These are phyloP conservation scores for Gobius niger DNA, from an alignment of 2,113 vertebrate species.

Conservation along the genomic window DNA sequence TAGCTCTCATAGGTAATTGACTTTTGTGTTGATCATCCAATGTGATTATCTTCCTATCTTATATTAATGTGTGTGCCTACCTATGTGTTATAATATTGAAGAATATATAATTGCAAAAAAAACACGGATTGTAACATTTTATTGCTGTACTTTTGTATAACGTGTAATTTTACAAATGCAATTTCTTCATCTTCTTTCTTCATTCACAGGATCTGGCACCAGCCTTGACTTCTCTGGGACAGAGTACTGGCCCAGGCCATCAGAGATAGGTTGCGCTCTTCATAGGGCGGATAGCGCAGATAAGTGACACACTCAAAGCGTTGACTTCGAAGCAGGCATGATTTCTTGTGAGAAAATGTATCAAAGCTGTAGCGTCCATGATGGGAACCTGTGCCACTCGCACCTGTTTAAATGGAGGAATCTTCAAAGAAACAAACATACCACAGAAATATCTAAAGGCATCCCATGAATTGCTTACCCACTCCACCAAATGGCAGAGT, in stretches of 20 bases:
- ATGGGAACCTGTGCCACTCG: constrained; percentile 73
- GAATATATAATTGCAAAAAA: neutral
- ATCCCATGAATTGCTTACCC: constrained; percentile 55
- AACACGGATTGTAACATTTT: neutral
- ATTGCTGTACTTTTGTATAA: neutral
- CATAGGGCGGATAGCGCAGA: constrained; percentile 78
- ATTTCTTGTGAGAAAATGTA: constrained; percentile 78
- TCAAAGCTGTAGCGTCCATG: constrained; percentile 77
- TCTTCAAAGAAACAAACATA: neutral
- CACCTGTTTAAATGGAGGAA: constrained; percentile 45
- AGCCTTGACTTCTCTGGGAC: constrained; percentile 74
- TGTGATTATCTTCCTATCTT: too few relatives aligned
- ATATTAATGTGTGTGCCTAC: too few relatives aligned
- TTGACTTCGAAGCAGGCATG: constrained; percentile 72
- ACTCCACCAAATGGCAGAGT: constrained; percentile 76
- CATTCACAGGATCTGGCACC: constrained; percentile 76
- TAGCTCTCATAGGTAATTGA: constrained; percentile 25
- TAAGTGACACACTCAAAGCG: constrained; percentile 76
- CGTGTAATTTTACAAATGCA: neutral
- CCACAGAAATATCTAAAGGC: neutral
- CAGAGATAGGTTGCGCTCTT: constrained; percentile 74
- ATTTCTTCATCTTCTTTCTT: neutral
- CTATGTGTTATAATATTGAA: neutral
- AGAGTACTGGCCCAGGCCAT: constrained; percentile 76
- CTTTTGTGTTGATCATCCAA: neutral